These are phyloP conservation scores for Thymallus thymallus DNA, from an alignment of 2,113 vertebrate species.

Conservation along the genomic window DNA sequence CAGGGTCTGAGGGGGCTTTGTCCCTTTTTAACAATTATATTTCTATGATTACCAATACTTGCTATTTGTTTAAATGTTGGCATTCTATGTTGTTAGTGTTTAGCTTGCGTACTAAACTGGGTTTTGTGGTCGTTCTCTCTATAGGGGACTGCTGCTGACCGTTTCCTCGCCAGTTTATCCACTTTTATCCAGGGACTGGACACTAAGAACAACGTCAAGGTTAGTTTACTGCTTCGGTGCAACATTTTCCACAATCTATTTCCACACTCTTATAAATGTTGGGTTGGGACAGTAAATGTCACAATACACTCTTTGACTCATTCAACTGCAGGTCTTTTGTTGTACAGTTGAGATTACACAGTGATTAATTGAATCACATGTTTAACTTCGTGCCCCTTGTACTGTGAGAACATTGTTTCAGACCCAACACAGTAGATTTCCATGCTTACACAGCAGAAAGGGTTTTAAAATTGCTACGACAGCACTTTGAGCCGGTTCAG, in stretches of 20 bases:
- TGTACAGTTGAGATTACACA: too few species aligned
- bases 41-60: background rate
- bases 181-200: conserved; percentile 88
- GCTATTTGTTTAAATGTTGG: background rate
- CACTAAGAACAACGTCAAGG: conserved; percentile 94
- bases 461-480: background rate
- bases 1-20: background rate
- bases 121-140: background rate
- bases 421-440: too few species aligned
- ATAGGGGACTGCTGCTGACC: conserved; percentile 86
- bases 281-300: too few species aligned
- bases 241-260: too few species aligned
- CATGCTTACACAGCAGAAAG: background rate
- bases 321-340: too few species aligned
- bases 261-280: too few species aligned
- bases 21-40: background rate
- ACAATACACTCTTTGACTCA: too few species aligned
- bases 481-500: too few species aligned
- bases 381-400: too few species aligned
- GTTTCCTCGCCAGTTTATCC: conserved; percentile 87
- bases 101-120: background rate
- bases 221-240: conserved; percentile 48
- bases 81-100: background rate
- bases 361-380: too few species aligned
- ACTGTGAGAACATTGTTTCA: too few species aligned